These are phyloP conservation scores for Lepus americanus DNA, from an alignment of 2,113 vertebrate species.

Conservation along the genomic window DNA sequence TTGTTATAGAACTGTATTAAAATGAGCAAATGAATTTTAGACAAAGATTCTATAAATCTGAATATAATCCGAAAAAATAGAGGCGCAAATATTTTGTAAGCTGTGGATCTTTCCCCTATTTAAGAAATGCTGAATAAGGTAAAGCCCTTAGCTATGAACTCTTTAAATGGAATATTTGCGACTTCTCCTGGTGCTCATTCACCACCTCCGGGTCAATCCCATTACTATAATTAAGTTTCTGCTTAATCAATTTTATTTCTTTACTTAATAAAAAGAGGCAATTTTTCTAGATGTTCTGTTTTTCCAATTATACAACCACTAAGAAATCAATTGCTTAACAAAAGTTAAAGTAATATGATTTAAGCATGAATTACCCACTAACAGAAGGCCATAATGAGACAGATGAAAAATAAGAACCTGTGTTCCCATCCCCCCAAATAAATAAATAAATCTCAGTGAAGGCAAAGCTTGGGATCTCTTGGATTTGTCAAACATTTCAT, in stretches of 20 bases:
- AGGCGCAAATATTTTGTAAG: neutral
- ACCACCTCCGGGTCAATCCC: constrained; percentile 61
- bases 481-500: constrained; percentile 84
- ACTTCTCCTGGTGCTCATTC: constrained; percentile 39
- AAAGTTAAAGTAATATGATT: constrained; percentile 83
- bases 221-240: constrained; percentile 82
- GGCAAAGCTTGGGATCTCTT: constrained; percentile 75
- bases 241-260: constrained; percentile 80
- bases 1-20: constrained; percentile 53
- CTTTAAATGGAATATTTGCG: constrained; percentile 48
- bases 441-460: constrained; percentile 78
- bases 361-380: constrained; percentile 70
- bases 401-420: constrained; percentile 72
- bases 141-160: neutral
- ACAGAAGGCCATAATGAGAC: constrained; percentile 74
- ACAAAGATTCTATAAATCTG: constrained; percentile 51
- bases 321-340: constrained; percentile 78
- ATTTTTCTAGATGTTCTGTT: constrained; percentile 78
- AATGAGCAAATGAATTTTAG: neutral
- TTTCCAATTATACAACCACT: constrained; percentile 76
- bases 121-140: constrained; percentile 64
- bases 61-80: constrained; percentile 31
- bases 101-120: neutral
- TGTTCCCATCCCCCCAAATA: constrained; percentile 67
- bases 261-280: constrained; percentile 80